Percentiles rank a stretch among this genome's conserved stretches.
phyloP scores from a whole-genome alignment of 53 echinoderm and acorn worm genomes.

The Luidia sarsii region DNA sequence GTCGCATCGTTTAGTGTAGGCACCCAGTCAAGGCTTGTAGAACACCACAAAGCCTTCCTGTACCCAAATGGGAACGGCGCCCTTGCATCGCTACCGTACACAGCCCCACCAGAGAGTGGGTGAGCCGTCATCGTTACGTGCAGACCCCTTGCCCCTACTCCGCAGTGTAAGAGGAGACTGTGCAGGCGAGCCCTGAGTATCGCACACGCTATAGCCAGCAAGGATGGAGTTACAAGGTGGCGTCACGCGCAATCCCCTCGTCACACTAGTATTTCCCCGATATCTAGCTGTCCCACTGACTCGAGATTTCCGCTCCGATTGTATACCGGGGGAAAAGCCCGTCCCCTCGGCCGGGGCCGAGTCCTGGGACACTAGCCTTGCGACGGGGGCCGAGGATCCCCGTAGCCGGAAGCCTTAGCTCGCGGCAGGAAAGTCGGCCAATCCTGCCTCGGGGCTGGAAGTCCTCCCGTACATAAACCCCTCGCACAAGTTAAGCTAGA shows the following conservation, averaged over 20 bases:
- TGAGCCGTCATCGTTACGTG: too few relatives aligned
- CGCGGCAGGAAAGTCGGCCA: constrained; percentile 47
- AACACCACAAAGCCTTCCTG: constrained; percentile 29
- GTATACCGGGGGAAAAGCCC: too few relatives aligned
- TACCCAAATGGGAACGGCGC: constrained; percentile 18
- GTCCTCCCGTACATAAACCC: constrained; percentile 19
- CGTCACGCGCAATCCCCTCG: constrained; percentile 31
- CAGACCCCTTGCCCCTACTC: too few relatives aligned
- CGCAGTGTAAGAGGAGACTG: constrained; percentile 52
- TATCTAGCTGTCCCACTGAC: constrained; percentile 3
- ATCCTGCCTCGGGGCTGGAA: constrained; percentile 25
- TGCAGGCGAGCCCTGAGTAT: constrained; percentile 39
- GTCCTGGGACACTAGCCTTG: too few relatives aligned
- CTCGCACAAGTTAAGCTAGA: constrained; percentile 38
- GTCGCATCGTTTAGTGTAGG: background rate
- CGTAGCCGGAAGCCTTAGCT: constrained; percentile 46
- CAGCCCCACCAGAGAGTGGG: too few relatives aligned
- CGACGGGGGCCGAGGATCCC: too few relatives aligned
- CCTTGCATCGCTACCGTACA: background rate
- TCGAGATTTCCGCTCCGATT: constrained; percentile 47
- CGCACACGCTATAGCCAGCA: background rate
- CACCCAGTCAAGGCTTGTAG: background rate
- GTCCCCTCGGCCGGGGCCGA: too few relatives aligned
- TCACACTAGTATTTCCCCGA: constrained; percentile 20
- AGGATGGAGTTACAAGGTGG: constrained; percentile 49